Evolutionary conservation across 2,797 vertebrate species (phyloP).

Genomic region (Girardinus metallicus): DNA sequence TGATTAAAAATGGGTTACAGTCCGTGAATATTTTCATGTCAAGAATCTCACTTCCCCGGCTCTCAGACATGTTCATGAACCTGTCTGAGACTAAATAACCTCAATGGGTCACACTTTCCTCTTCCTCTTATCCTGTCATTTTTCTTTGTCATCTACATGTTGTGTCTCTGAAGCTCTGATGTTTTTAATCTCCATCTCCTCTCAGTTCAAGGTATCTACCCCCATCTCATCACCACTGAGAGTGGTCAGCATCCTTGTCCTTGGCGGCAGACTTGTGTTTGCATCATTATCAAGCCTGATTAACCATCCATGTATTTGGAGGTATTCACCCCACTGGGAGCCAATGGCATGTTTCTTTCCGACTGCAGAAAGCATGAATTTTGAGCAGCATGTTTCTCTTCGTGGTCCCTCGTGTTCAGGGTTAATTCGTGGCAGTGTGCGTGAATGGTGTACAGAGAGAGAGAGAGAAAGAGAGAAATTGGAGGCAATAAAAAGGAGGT

Average conservation of each 20-base stretch:
- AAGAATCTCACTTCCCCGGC: conserved; percentile 33
- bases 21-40: conserved; percentile 57
- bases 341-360: conserved; percentile 42
- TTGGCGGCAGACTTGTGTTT: conserved; percentile 63
- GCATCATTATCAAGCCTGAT: conserved; percentile 73
- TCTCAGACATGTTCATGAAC: conserved; percentile 57
- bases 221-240: conserved; percentile 43
- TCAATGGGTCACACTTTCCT: background rate
- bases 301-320: conserved; percentile 66
- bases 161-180: conserved; percentile 32
- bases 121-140: conserved; percentile 35
- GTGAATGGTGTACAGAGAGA: conserved; percentile 58
- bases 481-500: conserved; percentile 51
- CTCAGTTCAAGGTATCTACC: conserved; percentile 44
- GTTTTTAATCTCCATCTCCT: conserved; percentile 55
- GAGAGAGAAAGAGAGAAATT: conserved; percentile 14
- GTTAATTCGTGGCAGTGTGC: conserved; percentile 72
- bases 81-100: conserved; percentile 29
- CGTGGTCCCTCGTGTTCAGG: conserved; percentile 69
- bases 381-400: conserved; percentile 62
- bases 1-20: conserved; percentile 64
- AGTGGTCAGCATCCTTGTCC: conserved; percentile 56
- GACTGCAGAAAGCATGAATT: conserved; percentile 67
- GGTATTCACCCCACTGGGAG: conserved; percentile 56
- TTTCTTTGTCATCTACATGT: conserved; percentile 44